Evolutionary conservation across 2,113 vertebrate species (phyloP), one percentile per base, ranked within the genome.

Genomic region (Corvus cornix): DNA sequence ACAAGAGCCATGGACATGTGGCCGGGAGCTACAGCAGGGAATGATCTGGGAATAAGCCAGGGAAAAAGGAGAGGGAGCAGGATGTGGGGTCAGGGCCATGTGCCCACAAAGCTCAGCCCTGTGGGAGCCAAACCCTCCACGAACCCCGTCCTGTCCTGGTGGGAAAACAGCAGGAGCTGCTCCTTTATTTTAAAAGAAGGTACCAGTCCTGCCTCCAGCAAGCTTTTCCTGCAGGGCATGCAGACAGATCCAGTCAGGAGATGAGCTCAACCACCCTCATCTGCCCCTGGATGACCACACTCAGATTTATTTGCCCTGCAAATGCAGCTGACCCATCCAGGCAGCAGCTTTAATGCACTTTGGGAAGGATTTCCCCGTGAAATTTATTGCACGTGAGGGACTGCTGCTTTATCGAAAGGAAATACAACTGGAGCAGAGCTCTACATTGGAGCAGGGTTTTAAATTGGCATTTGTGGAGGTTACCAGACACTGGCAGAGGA

Each of bases 101-200:
- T 9, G 15, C 18, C 12, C 70, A 35, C 70, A 58, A 27, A 56
- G 51, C 51, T 56, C 55, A 53, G 22, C 64, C 12, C 1, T 17
- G 37, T 6, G 44, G 67, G 62, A 80, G 18, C 44, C 67, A 75
- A 53, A 23, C 9, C 17, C 18, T 18, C 46, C 19, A 3, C 0
- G 0, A 28, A 3, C 9, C 33, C 11, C 0, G 2, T 23, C 33
- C 56, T 22, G 33, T 16, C 39, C 35, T 48, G 37, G 3, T 15
- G 58, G 22, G 17, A n/a, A 28, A n/a, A 37, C 17, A 53, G 27
- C 43, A 59, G 69, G 69, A 73, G 28, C 23, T 68, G 62, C 27
- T 68, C 15, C 26, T 59, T 41, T 23, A 9, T 19, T 55, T 14
- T 11, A 5, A 46, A 59, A 62, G 33, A 12, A 35, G 27, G 60